Evolutionary conservation across 2,113 vertebrate species (phyloP).

Genomic region (Mus musculus): GRCm39 chr5:37577501-37578000

Average conservation of each 20-base stretch:
- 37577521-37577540: neutral
- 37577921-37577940: neutral
- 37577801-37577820: neutral
- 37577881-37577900: neutral
- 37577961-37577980: no score
- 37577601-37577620: neutral
- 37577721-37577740: neutral
- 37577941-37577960: neutral
- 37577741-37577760: neutral
- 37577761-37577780: no score
- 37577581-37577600: neutral
- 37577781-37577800: neutral
- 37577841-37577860: neutral
- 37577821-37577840: neutral
- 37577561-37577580: neutral
- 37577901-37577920: neutral
- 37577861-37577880: rapidly evolving
- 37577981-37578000: neutral
- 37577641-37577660: neutral
- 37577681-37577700: neutral
- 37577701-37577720: no score
- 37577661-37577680: no score
- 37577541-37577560: neutral
- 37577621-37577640: neutral
- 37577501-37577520: neutral